Percentiles rank a stretch among this genome's conserved stretches.
These are phyloP conservation scores for Pithys albifrons DNA, from an alignment of 2,113 vertebrate genomes.

Conservation along the genomic window DNA sequence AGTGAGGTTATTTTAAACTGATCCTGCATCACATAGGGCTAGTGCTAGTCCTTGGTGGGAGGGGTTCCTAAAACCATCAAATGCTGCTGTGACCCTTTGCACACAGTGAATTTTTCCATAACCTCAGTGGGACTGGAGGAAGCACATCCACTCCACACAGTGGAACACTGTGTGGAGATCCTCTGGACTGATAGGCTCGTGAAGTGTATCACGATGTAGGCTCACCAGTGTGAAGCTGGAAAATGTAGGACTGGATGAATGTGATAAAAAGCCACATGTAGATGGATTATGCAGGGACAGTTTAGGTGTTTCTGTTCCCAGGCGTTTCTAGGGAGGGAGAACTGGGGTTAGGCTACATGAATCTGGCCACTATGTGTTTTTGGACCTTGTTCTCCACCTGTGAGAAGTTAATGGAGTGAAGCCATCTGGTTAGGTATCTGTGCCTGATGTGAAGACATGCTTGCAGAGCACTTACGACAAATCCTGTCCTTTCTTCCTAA, in stretches of 20 bases:
- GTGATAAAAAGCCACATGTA: background rate
- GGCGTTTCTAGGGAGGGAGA: background rate
- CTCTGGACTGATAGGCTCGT: background rate
- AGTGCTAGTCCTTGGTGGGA: background rate
- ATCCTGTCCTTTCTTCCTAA: background rate
- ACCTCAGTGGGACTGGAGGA: background rate
- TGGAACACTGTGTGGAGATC: background rate
- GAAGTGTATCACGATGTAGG: background rate
- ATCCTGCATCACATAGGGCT: background rate
- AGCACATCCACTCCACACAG: background rate
- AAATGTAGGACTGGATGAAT: background rate
- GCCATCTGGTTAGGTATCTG: background rate
- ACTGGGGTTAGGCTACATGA: background rate
- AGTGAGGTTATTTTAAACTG: slow-evolving; percentile 35
- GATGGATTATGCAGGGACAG: background rate
- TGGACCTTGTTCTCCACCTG: background rate
- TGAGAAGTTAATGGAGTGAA: slow-evolving; percentile 40
- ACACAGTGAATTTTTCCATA: background rate
- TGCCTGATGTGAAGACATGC: background rate
- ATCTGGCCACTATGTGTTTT: background rate
- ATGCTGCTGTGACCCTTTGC: background rate
- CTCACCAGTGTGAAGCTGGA: background rate
- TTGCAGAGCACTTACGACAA: background rate
- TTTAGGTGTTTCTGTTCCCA: background rate
- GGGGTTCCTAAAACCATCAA: background rate